phyloP scores from a whole-genome alignment of 1,140 invertebrate genomes.

The Plutomurus gul region DNA sequence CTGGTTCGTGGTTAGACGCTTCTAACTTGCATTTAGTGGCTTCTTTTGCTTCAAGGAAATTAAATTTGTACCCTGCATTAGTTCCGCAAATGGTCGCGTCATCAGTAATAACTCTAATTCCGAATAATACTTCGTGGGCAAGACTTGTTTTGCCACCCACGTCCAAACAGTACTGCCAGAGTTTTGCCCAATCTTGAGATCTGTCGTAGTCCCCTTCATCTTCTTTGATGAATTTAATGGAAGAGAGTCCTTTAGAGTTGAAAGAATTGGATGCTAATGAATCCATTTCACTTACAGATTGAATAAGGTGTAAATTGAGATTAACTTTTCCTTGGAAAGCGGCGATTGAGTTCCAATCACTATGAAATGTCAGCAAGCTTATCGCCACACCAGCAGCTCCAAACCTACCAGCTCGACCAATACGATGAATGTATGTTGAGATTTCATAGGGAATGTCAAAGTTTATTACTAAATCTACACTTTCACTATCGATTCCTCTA shows the following conservation, averaged over 20 bases:
- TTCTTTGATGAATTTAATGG: not conserved
- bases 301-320: conserved; percentile 11
- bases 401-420: conserved; percentile 82
- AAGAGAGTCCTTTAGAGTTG: not conserved
- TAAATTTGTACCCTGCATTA: not conserved
- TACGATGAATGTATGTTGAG: conserved; percentile 92
- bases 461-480: conserved; percentile 92
- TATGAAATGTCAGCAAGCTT: conserved; percentile 62
- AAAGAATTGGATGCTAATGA: not conserved
- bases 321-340: conserved; percentile 31
- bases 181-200: not conserved
- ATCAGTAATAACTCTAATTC: not conserved
- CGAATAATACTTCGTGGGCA: not conserved
- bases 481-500: conserved; percentile 83
- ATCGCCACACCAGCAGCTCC: conserved; percentile 76
- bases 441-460: conserved; percentile 81
- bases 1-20: too few relatives aligned
- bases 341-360: conserved; percentile 3
- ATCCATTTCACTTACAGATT: conserved; percentile 7
- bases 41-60: not conserved
- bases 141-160: not conserved
- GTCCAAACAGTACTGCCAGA: not conserved
- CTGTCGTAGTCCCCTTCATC: not conserved
- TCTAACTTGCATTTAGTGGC: not conserved
- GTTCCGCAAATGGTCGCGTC: not conserved